Conservation (phyloP, 2,797 vertebrate genomes). For the Fundulus diaphanus region DNA sequence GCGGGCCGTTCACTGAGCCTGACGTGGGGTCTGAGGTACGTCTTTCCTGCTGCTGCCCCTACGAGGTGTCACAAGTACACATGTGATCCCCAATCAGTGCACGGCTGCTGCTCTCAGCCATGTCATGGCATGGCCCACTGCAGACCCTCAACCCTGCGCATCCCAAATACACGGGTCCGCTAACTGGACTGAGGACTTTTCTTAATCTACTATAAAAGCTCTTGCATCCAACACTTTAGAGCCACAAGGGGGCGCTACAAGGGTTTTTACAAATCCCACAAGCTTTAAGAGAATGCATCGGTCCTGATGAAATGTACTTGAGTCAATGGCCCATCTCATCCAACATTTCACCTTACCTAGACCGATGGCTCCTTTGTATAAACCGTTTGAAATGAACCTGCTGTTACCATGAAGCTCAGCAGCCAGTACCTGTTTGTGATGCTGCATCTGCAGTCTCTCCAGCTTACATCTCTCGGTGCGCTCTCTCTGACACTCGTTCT, state of each 20-base stretch:
- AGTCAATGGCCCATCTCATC: constrained; percentile 5
- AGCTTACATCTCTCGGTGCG: constrained; percentile 92
- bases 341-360: constrained; percentile 14
- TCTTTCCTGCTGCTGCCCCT: constrained; percentile 86
- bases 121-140: constrained; percentile 32
- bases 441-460: constrained; percentile 91
- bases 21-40: constrained; percentile 85
- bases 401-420: constrained; percentile 4
- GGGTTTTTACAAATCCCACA: constrained; percentile 14
- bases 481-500: constrained; percentile 91
- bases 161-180: constrained; percentile 42
- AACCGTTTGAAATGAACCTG: constrained; percentile 6
- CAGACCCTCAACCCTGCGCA: constrained; percentile 49
- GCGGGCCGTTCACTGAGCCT: constrained; percentile 79
- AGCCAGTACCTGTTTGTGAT: constrained; percentile 92
- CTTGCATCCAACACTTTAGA: constrained; percentile 16
- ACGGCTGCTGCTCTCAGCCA: constrained; percentile 51
- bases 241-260: constrained; percentile 68
- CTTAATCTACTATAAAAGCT: neutral
- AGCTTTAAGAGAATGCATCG: neutral
- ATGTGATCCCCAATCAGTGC: constrained; percentile 73
- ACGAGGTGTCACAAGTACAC: constrained; percentile 77
- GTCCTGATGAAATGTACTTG: neutral
- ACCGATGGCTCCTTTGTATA: constrained; percentile 14
- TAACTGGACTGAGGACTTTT: constrained; percentile 30